Base-by-base conservation (phyloP, 2,888 invertebrate genomes). In the Osmoderma eremita region DNA sequence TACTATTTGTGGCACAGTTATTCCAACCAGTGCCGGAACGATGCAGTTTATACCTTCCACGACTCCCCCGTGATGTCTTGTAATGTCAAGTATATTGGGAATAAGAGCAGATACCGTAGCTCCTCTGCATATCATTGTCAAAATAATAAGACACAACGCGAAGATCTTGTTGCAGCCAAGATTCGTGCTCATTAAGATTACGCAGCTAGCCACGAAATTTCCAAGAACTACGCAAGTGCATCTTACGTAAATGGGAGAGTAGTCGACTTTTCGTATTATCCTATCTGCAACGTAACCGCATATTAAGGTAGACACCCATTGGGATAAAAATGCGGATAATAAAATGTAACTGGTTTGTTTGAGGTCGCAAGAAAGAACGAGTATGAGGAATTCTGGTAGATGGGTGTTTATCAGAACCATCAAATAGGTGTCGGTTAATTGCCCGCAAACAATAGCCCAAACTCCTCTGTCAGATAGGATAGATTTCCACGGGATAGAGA, bases 341-440 rank as follows among this genome's bases (percentile, higher is more conserved):
- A 30, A 5, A 10, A 30, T 30, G 10, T 30, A 30, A 30, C 30
- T 1, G 10, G 30, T 30, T 2, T 30, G 3, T 5, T 30, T 5
- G 30, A 1, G 30, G 6, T 5, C 6, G 3, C 5, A 10, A 17
- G 10, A 12, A 6, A 53, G 18, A 12, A 65, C 64, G n/a, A 24
- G n/a, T 13, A 5, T 22, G 45, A 30, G 30, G 30, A 54, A 65
- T 42, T 13, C 17, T 3, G 53, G 54, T 30, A 65, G 17, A 30
- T 54, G 15, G 1, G 42, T 45, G 8, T 53, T 20, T 12, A 54
- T 41, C 6, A 48, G 18, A 36, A 54, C 54, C 0, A 54, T 6
- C 13, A 65, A 45, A 42, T 18, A 65, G 17, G 20, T 45, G 15
- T 65, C 54, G 15, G 54, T 54, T 15, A 65, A 17, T 42, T 65